Conservation (phyloP, 1,140 invertebrate genomes). For the Telenomus remus region DNA sequence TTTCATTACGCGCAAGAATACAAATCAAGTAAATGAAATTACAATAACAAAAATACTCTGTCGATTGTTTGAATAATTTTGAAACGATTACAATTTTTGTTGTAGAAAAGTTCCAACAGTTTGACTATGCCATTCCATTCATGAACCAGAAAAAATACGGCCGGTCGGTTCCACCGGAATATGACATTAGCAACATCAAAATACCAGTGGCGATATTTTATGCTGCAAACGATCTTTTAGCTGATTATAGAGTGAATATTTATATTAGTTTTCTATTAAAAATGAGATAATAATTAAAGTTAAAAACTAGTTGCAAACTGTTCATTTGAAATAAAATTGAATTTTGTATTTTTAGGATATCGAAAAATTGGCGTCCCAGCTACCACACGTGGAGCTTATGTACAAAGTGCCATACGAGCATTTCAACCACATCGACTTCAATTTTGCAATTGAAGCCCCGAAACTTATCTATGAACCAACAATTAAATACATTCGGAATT, state of each 20-base stretch:
- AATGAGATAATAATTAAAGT: too few relatives aligned
- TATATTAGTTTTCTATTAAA: neutral
- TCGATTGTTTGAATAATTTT: too few relatives aligned
- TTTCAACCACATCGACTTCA: conserved; percentile 85
- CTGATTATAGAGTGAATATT: conserved; percentile 57
- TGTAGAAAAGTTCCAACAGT: conserved; percentile 73
- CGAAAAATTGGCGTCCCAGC: conserved; percentile 71
- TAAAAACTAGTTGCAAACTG: neutral
- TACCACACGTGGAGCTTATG: conserved; percentile 73
- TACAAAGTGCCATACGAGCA: conserved; percentile 76
- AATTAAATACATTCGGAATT: conserved; percentile 54
- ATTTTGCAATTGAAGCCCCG: conserved; percentile 76
- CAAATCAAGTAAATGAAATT: conserved; percentile 70
- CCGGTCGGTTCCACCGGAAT: conserved; percentile 75
- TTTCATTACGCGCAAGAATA: conserved; percentile 81
- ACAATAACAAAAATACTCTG: conserved; percentile 1
- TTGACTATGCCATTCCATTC: conserved; percentile 73
- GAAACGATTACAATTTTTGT: too few relatives aligned
- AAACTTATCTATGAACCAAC: conserved; percentile 62
- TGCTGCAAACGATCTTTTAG: conserved; percentile 82
- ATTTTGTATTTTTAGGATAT: conserved; percentile 76
- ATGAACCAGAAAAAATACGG: conserved; percentile 77
- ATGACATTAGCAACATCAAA: conserved; percentile 78
- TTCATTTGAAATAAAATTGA: neutral
- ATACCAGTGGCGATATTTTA: conserved; percentile 82